Evolutionary conservation across 2,797 vertebrate species (phyloP), one percentile per base, ranked within the genome.

Genomic region (Tokudaia muenninki): DNA sequence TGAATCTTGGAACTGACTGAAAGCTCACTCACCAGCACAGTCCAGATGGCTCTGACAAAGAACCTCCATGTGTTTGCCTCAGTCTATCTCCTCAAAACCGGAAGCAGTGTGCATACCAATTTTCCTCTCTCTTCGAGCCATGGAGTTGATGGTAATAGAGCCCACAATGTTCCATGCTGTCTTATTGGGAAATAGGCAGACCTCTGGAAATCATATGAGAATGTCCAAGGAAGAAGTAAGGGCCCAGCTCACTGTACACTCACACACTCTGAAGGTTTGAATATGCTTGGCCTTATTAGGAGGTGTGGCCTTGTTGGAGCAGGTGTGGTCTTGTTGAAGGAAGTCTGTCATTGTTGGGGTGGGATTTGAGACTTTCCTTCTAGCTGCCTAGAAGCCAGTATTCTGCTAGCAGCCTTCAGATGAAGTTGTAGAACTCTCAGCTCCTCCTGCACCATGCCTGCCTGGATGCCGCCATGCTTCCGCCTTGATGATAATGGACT

Each of bases 211-310:
- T 55, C 92, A 90, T 0, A 0, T 14, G 41, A 82, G 94, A 98
- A 98, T 82, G 93, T 87, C 50, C 82, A 92, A 95, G 79, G 97
- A 89, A 86, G 97, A 95, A 98, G 96, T 75, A 95, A 98, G 94
- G 97, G 94, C 97, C 95, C 97, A 96, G 97, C 88, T 96, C 90
- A 61, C 41, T 74, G 88, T 59, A 96, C 83, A 74, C 93, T 95
- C 92, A 70, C 9, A 6, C n/a, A 52, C 93, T 98, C 26, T 65
- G 26, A 29, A 29, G 11, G 61, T 29, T 65, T 65, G 12, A 65
- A 65, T 65, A 65, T 13, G 29, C 29, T 31, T 65, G 63, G 11
- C 29, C 29, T 29, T 65, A 65, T 2, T 65, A 14, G 29, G 63
- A 65, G 63, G 29, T 65, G 63, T 21, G 29, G 63, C 63, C 63